Evolutionary conservation across 2,113 vertebrate genomes (phyloP), one percentile per base, ranked within the genome.

Genomic region (Stercorarius parasiticus): DNA sequence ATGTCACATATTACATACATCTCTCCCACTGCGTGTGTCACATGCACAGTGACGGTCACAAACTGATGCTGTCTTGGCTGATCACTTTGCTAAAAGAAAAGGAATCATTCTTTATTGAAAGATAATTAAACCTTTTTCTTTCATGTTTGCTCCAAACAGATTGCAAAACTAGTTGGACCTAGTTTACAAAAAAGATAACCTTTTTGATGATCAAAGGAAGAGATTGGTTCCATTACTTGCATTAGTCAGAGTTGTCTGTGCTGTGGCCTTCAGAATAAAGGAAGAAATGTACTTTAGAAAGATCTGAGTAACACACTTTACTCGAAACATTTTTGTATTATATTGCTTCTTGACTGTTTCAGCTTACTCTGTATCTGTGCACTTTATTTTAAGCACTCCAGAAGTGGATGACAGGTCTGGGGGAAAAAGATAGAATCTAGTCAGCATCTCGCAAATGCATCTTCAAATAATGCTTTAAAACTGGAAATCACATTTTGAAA

Each of bases 301-400:
- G 98, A 98, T 98, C 99, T 99, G 98, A 99, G 99, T 99, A 99
- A 99, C 98, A 98, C 98, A 98, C 98, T 99, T 98, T 99, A 98
- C 99, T 98, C 96, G 13, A 99, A 99, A 99, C 98, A 99, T 99
- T 99, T 94, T 97, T 99, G 98, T 99, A 98, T 98, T 98, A 97
- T 97, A 96, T 98, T 98, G 98, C 98, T 98, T 99, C 99, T 99
- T 98, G 98, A 98, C 98, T 98, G 98, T 98, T 98, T 98, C 98
- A 98, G 98, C 98, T 98, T 97, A 97, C 97, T 97, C 98, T 97
- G 97, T 98, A 98, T 98, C 98, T 98, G 98, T 98, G 98, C 98
- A 99, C 99, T 99, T 99, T 98, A 99, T 99, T 99, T 99, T 98
- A 98, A 99, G 98, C 98, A 95, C 98, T 98, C 96, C 98, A 98